A percentile compares a stretch with the other conserved stretches of the same genome.
Evolutionary conservation across 2,113 vertebrate genomes (phyloP).

Genomic region (Thunnus maccoyii): DNA sequence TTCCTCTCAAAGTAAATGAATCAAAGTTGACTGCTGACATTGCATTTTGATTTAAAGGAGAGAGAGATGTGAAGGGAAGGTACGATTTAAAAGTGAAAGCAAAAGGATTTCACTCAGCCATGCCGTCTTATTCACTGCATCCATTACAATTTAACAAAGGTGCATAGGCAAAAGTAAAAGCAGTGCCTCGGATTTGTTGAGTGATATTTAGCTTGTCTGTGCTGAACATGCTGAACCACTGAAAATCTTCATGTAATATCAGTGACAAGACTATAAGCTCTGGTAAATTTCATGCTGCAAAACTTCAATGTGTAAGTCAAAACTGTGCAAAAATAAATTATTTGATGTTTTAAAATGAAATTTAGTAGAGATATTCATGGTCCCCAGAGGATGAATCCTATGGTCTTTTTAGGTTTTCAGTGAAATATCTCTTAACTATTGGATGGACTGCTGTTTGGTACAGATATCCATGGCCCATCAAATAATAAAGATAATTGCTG

Average conservation of each 20-base stretch:
- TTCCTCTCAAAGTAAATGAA: slow-evolving; percentile 6
- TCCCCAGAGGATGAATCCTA: too few species aligned
- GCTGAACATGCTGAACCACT: neutral
- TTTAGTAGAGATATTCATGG: too few species aligned
- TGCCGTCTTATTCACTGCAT: neutral
- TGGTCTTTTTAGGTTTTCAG: too few species aligned
- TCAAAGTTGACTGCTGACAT: slow-evolving; percentile 33
- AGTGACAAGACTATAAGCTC: neutral
- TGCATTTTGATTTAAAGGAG: slow-evolving; percentile 57
- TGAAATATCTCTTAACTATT: too few species aligned
- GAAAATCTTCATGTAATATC: neutral
- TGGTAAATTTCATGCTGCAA: too few species aligned
- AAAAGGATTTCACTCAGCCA: slow-evolving; percentile 30
- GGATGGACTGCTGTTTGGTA: too few species aligned
- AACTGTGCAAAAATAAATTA: too few species aligned
- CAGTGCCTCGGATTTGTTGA: neutral
- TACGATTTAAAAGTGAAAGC: slow-evolving; percentile 12
- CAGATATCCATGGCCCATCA: neutral
- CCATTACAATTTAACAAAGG: slow-evolving; percentile 3
- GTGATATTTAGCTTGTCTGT: neutral
- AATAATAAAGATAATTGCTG: too few species aligned
- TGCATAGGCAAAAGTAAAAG: slow-evolving; percentile 6
- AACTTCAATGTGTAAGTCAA: too few species aligned
- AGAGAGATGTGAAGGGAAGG: too few species aligned
- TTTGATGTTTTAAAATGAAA: too few species aligned